Evolutionary conservation across 2,888 invertebrate genomes (phyloP).

Genomic region (Plagodis pulveraria): DNA sequence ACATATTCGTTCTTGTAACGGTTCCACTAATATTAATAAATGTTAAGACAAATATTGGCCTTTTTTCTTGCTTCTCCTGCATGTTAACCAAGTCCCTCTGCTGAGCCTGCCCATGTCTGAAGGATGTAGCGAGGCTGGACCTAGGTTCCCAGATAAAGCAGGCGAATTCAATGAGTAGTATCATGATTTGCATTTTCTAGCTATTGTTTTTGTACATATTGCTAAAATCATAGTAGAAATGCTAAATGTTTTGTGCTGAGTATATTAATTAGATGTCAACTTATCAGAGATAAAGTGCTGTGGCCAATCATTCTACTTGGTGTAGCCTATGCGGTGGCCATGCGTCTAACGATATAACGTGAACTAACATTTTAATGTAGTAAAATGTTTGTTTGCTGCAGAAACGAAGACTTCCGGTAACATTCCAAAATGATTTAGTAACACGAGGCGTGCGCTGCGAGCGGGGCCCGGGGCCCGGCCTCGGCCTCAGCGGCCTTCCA

Average conservation of each 20-base stretch:
- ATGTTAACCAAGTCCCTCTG: conserved; percentile 64
- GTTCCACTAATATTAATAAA: conserved; percentile 79
- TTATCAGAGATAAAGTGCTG: conserved; percentile 3
- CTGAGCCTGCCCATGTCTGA: conserved; percentile 17
- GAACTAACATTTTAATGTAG: conserved; percentile 67
- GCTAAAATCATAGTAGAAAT: conserved; percentile 44
- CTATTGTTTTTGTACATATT: conserved; percentile 44
- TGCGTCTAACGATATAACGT: conserved; percentile 29
- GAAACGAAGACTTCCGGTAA: conserved; percentile 81
- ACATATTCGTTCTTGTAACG: conserved; percentile 67
- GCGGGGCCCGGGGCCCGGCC: conserved; percentile 41
- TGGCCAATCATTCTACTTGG: conserved; percentile 17
- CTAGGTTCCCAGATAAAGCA: conserved; percentile 2
- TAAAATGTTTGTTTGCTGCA: conserved; percentile 78
- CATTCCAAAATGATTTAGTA: conserved; percentile 80
- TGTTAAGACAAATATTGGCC: conserved; percentile 74
- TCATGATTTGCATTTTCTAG: conserved; percentile 32
- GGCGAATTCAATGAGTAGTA: conserved; percentile 30
- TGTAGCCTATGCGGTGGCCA: conserved; percentile 30
- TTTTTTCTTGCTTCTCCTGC: conserved; percentile 82
- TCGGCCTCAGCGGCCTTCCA: conserved; percentile 40
- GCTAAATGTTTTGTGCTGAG: conserved; percentile 34
- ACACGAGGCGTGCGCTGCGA: conserved; percentile 52
- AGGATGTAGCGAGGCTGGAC: conserved; percentile 7
- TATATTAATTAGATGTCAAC: conserved; percentile 26